These are phyloP conservation scores for Taxidea taxus DNA, from an alignment of 2,113 vertebrate genomes.

Conservation along the genomic window DNA sequence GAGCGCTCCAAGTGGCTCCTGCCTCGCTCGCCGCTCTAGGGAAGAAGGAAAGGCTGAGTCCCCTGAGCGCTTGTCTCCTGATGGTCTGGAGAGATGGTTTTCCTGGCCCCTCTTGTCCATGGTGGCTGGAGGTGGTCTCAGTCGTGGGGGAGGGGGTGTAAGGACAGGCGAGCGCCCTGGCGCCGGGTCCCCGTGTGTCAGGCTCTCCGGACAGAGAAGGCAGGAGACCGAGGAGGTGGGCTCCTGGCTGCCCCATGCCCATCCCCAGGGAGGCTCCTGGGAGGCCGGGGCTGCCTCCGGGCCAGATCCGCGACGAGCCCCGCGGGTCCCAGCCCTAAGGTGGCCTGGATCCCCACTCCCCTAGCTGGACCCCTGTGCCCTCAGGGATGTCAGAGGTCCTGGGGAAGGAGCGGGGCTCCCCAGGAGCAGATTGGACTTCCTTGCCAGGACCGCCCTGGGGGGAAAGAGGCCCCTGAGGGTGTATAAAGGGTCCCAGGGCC, in stretches of 20 bases:
- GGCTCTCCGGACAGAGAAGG: not conserved
- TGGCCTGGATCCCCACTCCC: not conserved
- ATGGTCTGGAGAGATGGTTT: not conserved
- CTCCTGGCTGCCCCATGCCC: not conserved
- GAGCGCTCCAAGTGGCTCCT: not conserved
- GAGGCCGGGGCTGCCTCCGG: not conserved
- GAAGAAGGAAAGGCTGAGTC: not conserved
- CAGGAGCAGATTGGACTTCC: not conserved
- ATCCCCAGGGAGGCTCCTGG: not conserved
- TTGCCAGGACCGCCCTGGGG: not conserved
- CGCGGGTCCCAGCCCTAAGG: fast-evolving
- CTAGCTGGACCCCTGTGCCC: not conserved
- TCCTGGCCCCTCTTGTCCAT: not conserved
- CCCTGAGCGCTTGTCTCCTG: not conserved
- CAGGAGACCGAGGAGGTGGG: not conserved
- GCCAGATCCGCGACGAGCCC: not conserved
- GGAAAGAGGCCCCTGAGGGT: not conserved
- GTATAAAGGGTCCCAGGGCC: not conserved
- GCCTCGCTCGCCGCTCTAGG: not conserved
- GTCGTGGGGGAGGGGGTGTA: not conserved
- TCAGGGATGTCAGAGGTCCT: not conserved
- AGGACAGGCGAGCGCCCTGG: not conserved
- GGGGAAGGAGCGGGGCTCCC: not conserved
- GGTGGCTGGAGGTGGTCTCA: not conserved
- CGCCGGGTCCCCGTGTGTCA: not conserved